Percentiles rank a stretch among this genome's conserved stretches.
phyloP scores from a whole-genome alignment of 2,113 vertebrate genomes.

The Ammodytes dubius region DNA sequence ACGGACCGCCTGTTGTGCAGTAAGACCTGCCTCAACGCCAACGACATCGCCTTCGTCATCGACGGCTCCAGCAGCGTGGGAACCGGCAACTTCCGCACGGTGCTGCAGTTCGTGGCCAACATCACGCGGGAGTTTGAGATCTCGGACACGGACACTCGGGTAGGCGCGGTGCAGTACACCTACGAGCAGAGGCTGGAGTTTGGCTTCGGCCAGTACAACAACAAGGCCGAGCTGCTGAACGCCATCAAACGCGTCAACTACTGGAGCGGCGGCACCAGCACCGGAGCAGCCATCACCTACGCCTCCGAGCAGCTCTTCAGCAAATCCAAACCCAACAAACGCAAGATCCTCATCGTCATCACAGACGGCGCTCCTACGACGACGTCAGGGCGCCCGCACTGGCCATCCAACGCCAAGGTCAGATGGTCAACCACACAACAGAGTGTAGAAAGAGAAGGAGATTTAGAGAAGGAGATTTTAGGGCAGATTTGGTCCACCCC shows the following conservation, averaged over 20 bases:
- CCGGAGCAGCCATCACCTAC: constrained; percentile 94
- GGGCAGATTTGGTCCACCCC: not conserved
- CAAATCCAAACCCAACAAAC: constrained; percentile 97
- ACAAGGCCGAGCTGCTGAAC: constrained; percentile 89
- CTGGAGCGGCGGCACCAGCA: constrained; percentile 98
- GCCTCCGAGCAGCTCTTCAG: constrained; percentile 94
- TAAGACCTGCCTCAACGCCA: constrained; percentile 97
- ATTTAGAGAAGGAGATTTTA: not conserved
- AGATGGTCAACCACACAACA: constrained; percentile 46
- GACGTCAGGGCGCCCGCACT: constrained; percentile 90
- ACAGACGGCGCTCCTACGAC: constrained; percentile 97
- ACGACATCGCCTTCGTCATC: constrained; percentile 95
- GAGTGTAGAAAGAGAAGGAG: not conserved
- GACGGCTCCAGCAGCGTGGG: constrained; percentile 98
- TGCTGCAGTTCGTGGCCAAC: constrained; percentile 97
- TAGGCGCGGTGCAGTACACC: constrained; percentile 96
- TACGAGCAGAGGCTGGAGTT: constrained; percentile 98
- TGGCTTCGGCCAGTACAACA: constrained; percentile 90
- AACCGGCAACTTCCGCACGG: constrained; percentile 93
- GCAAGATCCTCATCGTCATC: constrained; percentile 98
- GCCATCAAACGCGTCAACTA: constrained; percentile 95
- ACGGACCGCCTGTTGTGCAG: constrained; percentile 92
- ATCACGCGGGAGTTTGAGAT: constrained; percentile 96
- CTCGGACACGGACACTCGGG: constrained; percentile 93
- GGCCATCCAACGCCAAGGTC: constrained; percentile 91